phyloP scores from a whole-genome alignment of 1,140 invertebrate species.

The Hesperophylax magnus region DNA sequence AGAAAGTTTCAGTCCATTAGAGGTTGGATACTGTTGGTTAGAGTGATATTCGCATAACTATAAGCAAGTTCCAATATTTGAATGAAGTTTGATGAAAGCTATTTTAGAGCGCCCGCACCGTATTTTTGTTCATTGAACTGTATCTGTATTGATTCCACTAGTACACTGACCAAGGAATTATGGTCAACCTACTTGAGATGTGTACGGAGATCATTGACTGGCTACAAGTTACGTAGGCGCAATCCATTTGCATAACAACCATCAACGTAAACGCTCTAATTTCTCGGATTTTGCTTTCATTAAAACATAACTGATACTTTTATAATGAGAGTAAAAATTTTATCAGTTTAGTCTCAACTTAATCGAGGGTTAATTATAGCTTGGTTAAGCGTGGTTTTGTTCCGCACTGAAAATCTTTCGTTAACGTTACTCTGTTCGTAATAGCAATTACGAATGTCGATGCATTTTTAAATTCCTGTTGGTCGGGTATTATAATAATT shows the following conservation, averaged over 20 bases:
- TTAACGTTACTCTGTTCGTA: background rate
- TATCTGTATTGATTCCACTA: no score
- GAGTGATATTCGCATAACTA: no score
- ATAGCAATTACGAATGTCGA: background rate
- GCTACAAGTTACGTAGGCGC: background rate
- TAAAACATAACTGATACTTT: background rate
- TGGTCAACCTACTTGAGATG: no score
- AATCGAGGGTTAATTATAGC: background rate
- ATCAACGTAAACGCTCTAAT: constrained; percentile 23
- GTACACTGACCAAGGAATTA: no score
- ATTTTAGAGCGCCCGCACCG: no score
- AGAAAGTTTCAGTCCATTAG: no score
- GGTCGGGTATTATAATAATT: background rate
- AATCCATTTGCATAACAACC: constrained; percentile 30
- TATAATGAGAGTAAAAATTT: constrained; percentile 38
- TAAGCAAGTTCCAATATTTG: no score
- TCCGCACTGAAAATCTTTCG: constrained; percentile 23
- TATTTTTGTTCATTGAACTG: no score
- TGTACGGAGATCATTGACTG: no score
- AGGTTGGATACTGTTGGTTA: no score
- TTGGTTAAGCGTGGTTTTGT: background rate
- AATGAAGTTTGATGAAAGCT: no score
- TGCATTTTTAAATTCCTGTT: background rate
- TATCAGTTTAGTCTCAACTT: background rate
- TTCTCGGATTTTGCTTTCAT: constrained; percentile 34